Conservation (phyloP, 2,888 invertebrate species). For the Emmelina monodactyla region DNA sequence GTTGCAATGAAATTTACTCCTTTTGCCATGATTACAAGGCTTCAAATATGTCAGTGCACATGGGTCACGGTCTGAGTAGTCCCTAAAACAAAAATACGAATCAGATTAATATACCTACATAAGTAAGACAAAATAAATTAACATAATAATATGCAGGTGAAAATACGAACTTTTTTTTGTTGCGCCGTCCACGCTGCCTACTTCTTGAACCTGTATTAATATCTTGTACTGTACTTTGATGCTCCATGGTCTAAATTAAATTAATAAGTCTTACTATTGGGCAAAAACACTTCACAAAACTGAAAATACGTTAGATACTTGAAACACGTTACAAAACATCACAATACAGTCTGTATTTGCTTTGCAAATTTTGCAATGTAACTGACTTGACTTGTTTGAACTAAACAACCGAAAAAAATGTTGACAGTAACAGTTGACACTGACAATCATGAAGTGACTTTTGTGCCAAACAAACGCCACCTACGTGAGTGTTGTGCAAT, state of each 20-base stretch:
- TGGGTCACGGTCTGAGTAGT: slow-evolving; percentile 1
- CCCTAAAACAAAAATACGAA: slow-evolving; percentile 1
- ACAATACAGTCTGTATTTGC: background rate
- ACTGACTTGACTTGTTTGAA: background rate
- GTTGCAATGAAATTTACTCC: slow-evolving; percentile 1
- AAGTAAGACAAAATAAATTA: background rate
- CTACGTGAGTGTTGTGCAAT: background rate
- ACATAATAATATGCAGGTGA: background rate
- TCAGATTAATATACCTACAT: background rate
- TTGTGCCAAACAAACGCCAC: background rate
- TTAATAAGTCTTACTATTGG: background rate
- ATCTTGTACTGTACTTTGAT: background rate
- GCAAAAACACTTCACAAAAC: background rate
- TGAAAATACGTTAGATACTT: background rate
- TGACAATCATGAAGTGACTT: background rate
- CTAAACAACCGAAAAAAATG: background rate
- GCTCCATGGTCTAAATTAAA: background rate
- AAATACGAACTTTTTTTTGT: background rate
- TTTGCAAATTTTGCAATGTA: background rate
- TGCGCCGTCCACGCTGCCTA: slow-evolving; percentile 1
- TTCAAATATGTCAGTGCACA: background rate
- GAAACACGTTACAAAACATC: background rate
- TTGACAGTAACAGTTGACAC: background rate
- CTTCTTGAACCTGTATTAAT: background rate
- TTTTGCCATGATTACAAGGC: background rate